Evolutionary conservation across 2,888 invertebrate genomes (phyloP).

Genomic region (Subacronicta megacephala): DNA sequence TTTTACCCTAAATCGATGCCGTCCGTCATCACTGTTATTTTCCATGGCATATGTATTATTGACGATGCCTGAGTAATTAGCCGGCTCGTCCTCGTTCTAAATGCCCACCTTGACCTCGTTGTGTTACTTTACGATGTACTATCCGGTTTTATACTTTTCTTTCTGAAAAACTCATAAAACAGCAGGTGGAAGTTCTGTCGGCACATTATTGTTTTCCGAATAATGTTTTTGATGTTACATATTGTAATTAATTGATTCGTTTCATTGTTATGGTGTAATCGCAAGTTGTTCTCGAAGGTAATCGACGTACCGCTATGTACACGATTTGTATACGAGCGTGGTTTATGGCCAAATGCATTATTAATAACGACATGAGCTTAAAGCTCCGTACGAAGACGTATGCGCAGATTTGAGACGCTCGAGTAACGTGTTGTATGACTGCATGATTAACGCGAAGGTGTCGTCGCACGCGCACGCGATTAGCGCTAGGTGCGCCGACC

Average conservation of each 20-base stretch:
- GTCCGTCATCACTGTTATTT: conserved; percentile 63
- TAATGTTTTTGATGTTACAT: conserved; percentile 18
- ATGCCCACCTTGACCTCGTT: conserved; percentile 85
- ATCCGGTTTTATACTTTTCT: conserved; percentile 79
- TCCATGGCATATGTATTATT: conserved; percentile 68
- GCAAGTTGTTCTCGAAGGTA: conserved; percentile 54
- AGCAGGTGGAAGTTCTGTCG: conserved; percentile 66
- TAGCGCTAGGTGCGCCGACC: conserved; percentile 64
- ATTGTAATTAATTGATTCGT: conserved; percentile 24
- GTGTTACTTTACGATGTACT: conserved; percentile 77
- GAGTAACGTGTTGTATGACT: conserved; percentile 30
- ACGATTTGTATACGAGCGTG: conserved; percentile 57
- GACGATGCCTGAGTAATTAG: conserved; percentile 82
- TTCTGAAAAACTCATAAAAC: conserved; percentile 73
- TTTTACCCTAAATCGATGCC: conserved; percentile 55
- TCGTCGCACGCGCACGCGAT: conserved; percentile 73
- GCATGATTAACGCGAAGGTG: conserved; percentile 75
- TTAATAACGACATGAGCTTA: conserved; percentile 73
- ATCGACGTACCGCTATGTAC: conserved; percentile 59
- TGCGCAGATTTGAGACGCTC: conserved; percentile 48
- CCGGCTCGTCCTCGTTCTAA: conserved; percentile 80
- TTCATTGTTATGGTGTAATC: conserved; percentile 41
- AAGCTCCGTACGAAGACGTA: conserved; percentile 60
- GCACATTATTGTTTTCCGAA: conserved; percentile 25
- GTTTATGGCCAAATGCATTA: conserved; percentile 74